A percentile compares a stretch with the other conserved stretches of the same genome.
Evolutionary conservation across 2,113 vertebrate species (phyloP).

Genomic region (Halichoerus grypus): DNA sequence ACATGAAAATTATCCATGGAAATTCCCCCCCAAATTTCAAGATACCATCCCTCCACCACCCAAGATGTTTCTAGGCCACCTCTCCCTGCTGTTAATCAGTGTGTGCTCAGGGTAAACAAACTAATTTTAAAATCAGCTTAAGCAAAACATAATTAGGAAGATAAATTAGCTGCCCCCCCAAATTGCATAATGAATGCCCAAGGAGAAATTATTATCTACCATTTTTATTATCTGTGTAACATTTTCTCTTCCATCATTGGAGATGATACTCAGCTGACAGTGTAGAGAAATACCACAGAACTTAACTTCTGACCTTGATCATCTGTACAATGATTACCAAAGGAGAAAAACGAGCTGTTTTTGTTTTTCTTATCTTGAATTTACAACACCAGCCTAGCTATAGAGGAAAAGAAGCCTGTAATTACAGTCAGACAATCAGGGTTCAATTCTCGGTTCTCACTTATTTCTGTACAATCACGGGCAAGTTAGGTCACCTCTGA

Average conservation of each 20-base stretch:
- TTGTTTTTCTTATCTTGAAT: constrained; percentile 41
- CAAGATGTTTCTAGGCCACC: constrained; percentile 52
- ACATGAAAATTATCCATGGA: not conserved
- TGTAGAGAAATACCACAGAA: constrained; percentile 20
- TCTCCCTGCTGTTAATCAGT: constrained; percentile 61
- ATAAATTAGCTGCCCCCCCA: constrained; percentile 67
- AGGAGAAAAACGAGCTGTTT: not conserved
- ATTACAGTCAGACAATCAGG: not conserved
- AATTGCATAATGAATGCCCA: constrained; percentile 67
- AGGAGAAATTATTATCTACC: constrained; percentile 55
- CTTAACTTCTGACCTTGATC: not conserved
- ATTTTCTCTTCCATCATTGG: not conserved
- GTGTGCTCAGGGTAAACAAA: constrained; percentile 71
- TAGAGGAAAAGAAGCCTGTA: not conserved
- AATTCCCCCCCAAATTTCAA: constrained; percentile 45
- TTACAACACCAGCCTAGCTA: not conserved
- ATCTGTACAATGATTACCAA: not conserved
- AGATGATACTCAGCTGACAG: not conserved
- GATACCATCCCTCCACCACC: constrained; percentile 60
- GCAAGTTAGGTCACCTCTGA: not conserved
- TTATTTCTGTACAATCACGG: not conserved
- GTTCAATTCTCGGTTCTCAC: not conserved
- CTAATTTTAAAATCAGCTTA: constrained; percentile 80
- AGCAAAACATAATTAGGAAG: constrained; percentile 79
- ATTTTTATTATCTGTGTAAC: constrained; percentile 30